Conservation (phyloP, 2,797 vertebrate genomes). For the Onychomys leucogaster region DNA sequence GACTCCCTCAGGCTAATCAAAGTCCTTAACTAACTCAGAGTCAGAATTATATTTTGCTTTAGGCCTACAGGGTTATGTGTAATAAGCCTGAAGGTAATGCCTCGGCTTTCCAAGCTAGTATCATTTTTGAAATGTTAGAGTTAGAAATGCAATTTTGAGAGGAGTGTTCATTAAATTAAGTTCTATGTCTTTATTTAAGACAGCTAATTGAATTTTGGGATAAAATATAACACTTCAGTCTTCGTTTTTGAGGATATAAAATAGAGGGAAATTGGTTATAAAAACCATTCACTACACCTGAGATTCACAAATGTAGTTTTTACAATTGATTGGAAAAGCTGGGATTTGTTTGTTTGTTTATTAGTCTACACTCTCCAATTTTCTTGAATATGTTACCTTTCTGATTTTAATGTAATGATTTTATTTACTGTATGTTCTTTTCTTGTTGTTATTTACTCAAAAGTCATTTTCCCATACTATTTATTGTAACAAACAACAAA, state of each 20-base stretch:
- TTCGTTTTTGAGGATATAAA: neutral
- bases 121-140: slow-evolving; percentile 14
- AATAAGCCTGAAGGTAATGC: slow-evolving; percentile 70
- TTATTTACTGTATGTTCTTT: neutral
- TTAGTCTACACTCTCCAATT: neutral
- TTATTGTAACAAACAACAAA: neutral
- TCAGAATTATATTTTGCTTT: slow-evolving; percentile 70
- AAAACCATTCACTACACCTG: neutral
- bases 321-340: neutral
- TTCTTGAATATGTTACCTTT: neutral
- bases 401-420: neutral
- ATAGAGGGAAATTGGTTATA: neutral
- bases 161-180: slow-evolving; percentile 41
- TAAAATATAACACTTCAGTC: neutral
- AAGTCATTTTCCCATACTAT: neutral
- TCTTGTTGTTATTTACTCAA: neutral
- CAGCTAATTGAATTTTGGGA: slow-evolving; percentile 29
- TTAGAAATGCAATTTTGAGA: neutral
- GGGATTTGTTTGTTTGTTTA: neutral
- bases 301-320: neutral
- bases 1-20: slow-evolving; percentile 38
- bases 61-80: neutral
- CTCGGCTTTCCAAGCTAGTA: slow-evolving; percentile 8
- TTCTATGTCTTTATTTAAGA: slow-evolving; percentile 58
- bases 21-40: slow-evolving; percentile 37